Conservation (phyloP, 2,888 invertebrate species). For the Saturnia pavonia region DNA sequence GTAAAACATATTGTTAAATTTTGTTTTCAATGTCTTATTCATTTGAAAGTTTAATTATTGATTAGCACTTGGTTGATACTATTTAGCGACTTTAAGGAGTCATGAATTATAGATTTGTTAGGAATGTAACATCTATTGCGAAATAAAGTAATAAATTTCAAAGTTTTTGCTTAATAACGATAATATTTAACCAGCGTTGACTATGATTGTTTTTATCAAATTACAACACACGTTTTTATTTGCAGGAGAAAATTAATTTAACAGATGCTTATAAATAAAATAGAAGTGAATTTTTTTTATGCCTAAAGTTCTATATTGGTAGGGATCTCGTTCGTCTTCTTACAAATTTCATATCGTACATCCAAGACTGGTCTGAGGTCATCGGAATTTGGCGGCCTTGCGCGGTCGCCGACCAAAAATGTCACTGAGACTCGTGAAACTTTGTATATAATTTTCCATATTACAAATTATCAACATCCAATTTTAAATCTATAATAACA, state of each 20-base stretch:
- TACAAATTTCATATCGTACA: constrained; percentile 37
- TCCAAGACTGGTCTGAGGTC: constrained; percentile 62
- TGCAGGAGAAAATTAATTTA: background rate
- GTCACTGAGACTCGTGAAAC: constrained; percentile 66
- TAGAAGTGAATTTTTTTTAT: background rate
- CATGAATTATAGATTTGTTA: background rate
- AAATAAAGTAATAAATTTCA: background rate
- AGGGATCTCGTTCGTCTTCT: background rate
- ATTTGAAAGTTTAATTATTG: background rate
- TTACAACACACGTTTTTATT: background rate
- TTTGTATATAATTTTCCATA: constrained; percentile 46
- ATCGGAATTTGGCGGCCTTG: constrained; percentile 76
- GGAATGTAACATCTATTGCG: background rate
- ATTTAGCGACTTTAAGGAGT: background rate
- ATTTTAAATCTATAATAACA: background rate
- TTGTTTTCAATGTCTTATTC: background rate
- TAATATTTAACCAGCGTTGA: background rate
- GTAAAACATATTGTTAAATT: background rate
- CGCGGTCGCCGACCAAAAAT: constrained; percentile 74
- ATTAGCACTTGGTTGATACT: background rate
- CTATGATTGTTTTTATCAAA: background rate
- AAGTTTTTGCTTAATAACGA: background rate
- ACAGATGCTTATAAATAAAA: background rate
- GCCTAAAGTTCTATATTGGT: background rate
- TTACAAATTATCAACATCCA: constrained; percentile 32